phyloP scores from a whole-genome alignment of 2,797 vertebrate species.

The Paguma larvata region DNA sequence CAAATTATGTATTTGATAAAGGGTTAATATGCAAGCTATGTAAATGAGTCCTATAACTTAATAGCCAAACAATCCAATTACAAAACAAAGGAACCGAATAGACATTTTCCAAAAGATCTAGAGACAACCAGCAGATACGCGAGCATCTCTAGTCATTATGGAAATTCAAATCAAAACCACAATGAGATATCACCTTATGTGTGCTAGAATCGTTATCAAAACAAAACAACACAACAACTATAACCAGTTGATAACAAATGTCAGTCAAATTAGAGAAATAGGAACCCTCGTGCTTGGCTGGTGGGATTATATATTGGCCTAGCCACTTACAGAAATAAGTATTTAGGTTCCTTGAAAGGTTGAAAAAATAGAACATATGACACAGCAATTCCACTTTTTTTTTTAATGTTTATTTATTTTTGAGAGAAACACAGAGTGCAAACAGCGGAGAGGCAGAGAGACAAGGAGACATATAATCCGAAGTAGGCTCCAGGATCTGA shows the following conservation, averaged over 20 bases:
- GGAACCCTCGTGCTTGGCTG: fast-evolving
- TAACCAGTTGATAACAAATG: not conserved
- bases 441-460: too few relatives aligned
- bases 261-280: not conserved
- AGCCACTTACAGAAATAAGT: not conserved
- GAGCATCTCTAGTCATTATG: not conserved
- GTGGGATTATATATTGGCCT: too few relatives aligned
- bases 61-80: not conserved
- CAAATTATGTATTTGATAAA: not conserved
- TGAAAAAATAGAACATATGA: not conserved
- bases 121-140: not conserved
- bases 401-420: too few relatives aligned
- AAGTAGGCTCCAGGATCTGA: too few relatives aligned
- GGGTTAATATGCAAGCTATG: not conserved
- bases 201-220: not conserved
- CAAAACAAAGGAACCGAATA: not conserved
- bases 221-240: not conserved
- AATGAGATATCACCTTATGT: too few relatives aligned
- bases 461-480: too few relatives aligned
- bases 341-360: not conserved
- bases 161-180: not conserved
- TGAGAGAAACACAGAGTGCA: too few relatives aligned
- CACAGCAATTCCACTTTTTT: too few relatives aligned
- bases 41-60: not conserved
- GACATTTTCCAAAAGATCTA: not conserved